Conservation (phyloP, 2,797 vertebrate genomes). For the Amblyopsis hoosieri region DNA sequence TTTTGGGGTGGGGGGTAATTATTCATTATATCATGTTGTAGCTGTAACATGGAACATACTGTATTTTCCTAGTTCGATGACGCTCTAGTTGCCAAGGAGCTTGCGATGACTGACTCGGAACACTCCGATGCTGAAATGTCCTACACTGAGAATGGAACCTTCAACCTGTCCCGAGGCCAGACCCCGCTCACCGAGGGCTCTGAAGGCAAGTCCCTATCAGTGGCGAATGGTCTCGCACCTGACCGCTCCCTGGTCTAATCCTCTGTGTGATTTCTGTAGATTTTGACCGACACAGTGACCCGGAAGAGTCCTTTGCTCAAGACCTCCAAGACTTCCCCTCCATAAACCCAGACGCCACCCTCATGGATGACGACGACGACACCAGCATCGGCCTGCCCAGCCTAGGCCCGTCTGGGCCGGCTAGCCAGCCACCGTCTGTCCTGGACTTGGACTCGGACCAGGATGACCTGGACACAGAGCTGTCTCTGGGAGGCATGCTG, state of each 20-base stretch:
- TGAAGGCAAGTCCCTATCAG: conserved; percentile 75
- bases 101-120: conserved; percentile 92
- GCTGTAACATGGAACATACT: neutral
- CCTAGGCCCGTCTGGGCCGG: conserved; percentile 56
- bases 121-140: conserved; percentile 96
- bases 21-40: neutral
- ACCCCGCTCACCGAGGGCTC: conserved; percentile 96
- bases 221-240: conserved; percentile 15
- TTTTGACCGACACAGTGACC: conserved; percentile 93
- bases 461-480: conserved; percentile 79
- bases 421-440: conserved; percentile 34
- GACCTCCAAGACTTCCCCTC: conserved; percentile 97
- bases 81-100: conserved; percentile 85
- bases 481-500: conserved; percentile 76
- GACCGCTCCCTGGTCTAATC: conserved; percentile 7
- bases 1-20: neutral
- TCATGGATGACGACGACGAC: conserved; percentile 91
- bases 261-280: conserved; percentile 67
- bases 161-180: conserved; percentile 95
- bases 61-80: conserved; percentile 87
- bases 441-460: conserved; percentile 81
- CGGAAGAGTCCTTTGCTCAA: conserved; percentile 94
- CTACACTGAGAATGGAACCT: conserved; percentile 94
- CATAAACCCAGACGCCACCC: conserved; percentile 89
- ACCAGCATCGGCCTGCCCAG: conserved; percentile 94